These are phyloP conservation scores for Lophochroa leadbeateri DNA, from an alignment of 2,113 vertebrate species.

Conservation along the genomic window DNA sequence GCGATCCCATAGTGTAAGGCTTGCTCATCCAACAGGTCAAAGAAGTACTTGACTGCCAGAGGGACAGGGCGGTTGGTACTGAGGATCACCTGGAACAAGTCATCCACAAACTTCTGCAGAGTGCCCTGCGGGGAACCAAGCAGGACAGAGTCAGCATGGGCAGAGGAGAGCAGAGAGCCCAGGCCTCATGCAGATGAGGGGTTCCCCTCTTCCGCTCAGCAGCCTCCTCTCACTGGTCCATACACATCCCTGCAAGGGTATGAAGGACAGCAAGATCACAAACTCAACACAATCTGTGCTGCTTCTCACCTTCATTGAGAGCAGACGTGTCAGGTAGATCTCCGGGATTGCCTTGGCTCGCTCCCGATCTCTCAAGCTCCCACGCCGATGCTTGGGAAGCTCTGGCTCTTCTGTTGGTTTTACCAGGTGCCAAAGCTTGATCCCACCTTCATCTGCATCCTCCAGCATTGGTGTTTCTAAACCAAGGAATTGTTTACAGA, in stretches of 20 bases:
- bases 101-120: conserved; percentile 96
- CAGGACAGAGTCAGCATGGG: neutral
- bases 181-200: neutral
- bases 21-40: conserved; percentile 95
- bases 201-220: neutral
- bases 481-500: neutral
- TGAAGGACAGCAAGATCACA: neutral
- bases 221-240: neutral
- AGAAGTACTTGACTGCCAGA: conserved; percentile 96
- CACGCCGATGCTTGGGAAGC: conserved; percentile 91
- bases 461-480: conserved; percentile 97
- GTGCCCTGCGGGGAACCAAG: conserved; percentile 81
- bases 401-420: conserved; percentile 96
- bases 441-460: conserved; percentile 96
- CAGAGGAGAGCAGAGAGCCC: neutral
- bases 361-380: conserved; percentile 91
- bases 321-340: conserved; percentile 97
- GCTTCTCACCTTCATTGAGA: conserved; percentile 93
- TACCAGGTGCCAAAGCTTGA: conserved; percentile 95
- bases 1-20: conserved; percentile 87
- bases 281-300: neutral
- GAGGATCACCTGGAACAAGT: conserved; percentile 95
- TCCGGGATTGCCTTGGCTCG: conserved; percentile 96
- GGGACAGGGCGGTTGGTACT: conserved; percentile 93
- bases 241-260: neutral